These are phyloP conservation scores for Baryphthengus martii DNA, from an alignment of 2,113 vertebrate species.

Conservation along the genomic window DNA sequence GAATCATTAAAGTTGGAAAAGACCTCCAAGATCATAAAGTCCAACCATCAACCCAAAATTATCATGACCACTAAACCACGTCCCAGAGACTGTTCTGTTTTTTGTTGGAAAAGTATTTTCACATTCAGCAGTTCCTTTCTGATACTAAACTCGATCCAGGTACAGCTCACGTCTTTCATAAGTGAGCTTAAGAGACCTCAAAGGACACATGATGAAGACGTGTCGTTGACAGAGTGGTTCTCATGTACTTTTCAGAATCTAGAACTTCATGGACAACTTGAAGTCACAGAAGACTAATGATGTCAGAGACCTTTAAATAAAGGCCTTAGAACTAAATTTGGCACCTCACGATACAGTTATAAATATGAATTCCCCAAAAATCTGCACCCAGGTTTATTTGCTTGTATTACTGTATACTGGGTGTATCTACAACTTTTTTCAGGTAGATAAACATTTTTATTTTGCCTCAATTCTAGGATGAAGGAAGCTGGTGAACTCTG, in stretches of 20 bases:
- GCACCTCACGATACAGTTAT: neutral
- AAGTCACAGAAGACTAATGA: neutral
- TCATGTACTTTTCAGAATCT: neutral
- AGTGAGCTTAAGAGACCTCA: rapidly evolving
- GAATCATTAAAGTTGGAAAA: no score
- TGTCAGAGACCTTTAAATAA: neutral
- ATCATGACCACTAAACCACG: no score
- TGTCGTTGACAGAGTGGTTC: neutral
- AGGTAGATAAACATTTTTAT: neutral
- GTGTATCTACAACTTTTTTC: neutral
- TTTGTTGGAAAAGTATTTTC: neutral
- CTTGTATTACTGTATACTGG: neutral
- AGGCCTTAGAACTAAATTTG: neutral
- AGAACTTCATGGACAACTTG: neutral
- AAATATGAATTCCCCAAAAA: neutral
- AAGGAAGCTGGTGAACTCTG: neutral
- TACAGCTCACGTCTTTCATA: neutral
- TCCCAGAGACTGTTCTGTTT: no score
- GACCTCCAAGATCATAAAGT: no score
- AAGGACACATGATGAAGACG: neutral
- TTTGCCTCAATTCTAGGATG: neutral
- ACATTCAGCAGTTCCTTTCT: neutral
- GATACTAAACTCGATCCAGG: neutral
- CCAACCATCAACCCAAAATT: no score
- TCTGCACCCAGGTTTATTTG: neutral